A percentile compares a stretch with the other conserved stretches of the same genome.
Evolutionary conservation across 2,888 invertebrate species (phyloP).

Genomic region (Rhamnusium bicolor): DNA sequence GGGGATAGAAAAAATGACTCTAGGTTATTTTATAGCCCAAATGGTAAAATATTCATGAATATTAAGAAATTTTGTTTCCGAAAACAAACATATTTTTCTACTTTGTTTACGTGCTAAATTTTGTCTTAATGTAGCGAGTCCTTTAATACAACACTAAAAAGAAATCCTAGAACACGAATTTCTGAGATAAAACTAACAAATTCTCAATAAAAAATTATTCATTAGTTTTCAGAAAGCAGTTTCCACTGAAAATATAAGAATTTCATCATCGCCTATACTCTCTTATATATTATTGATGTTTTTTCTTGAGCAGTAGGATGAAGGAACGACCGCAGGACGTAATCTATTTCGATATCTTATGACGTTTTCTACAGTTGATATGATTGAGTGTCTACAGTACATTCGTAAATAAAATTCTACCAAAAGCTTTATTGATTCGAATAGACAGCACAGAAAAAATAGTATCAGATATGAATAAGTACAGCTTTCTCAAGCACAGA

Average conservation of each 20-base stretch:
- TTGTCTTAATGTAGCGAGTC: background rate
- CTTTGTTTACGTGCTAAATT: too few species aligned
- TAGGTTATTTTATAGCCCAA: too few species aligned
- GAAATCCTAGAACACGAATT: background rate
- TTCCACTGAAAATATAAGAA: slow-evolving; percentile 7
- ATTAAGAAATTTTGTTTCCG: too few species aligned
- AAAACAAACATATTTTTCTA: too few species aligned
- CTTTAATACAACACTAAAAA: background rate
- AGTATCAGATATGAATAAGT: background rate
- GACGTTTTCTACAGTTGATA: slow-evolving; percentile 50
- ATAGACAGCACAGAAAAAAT: slow-evolving; percentile 22
- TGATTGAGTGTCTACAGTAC: slow-evolving; percentile 49
- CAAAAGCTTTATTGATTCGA: slow-evolving; percentile 48
- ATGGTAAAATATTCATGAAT: too few species aligned
- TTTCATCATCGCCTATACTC: slow-evolving; percentile 10
- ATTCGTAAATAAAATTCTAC: slow-evolving; percentile 50
- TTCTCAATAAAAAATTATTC: slow-evolving; percentile 27
- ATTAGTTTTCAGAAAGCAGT: slow-evolving; percentile 23
- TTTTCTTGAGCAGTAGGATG: slow-evolving; percentile 16
- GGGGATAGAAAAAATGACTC: too few species aligned
- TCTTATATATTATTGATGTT: slow-evolving; percentile 29
- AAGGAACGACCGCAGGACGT: slow-evolving; percentile 46
- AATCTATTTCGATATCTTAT: slow-evolving; percentile 53
- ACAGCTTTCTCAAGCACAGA: slow-evolving; percentile 1
- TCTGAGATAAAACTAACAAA: background rate